Percentiles rank a stretch among this genome's conserved stretches.
phyloP scores from a whole-genome alignment of 2,797 vertebrate species.

The Chaunax sp. region DNA sequence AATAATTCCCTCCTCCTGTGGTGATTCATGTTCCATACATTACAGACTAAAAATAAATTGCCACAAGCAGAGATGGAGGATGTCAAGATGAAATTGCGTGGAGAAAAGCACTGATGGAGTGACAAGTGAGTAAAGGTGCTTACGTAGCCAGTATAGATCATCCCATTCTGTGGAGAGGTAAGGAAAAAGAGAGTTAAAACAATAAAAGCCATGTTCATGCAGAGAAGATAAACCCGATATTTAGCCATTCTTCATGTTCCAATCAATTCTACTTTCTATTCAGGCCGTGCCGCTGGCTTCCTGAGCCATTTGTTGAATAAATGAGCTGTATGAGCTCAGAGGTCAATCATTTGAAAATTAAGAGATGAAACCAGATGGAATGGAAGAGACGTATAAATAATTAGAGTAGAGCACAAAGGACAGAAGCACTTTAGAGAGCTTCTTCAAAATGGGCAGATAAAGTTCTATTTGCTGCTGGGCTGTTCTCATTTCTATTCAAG shows the following conservation, averaged over 20 bases:
- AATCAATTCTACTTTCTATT: constrained; percentile 58
- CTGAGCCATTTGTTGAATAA: constrained; percentile 59
- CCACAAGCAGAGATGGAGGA: neutral
- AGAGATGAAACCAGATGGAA: constrained; percentile 70
- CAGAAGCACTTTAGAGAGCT: constrained; percentile 26
- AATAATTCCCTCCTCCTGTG: neutral
- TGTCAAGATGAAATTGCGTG: constrained; percentile 3
- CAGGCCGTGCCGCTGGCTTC: constrained; percentile 44
- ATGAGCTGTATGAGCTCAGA: constrained; percentile 57
- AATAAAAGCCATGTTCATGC: constrained; percentile 16
- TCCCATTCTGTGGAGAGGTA: constrained; percentile 84
- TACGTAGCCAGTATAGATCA: constrained; percentile 91
- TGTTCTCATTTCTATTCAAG: too few species aligned
- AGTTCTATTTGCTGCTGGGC: constrained; percentile 14
- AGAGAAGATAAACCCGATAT: constrained; percentile 36
- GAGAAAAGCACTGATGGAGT: neutral
- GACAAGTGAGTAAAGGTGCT: constrained; percentile 69
- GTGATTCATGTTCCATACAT: constrained; percentile 13
- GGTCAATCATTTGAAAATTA: constrained; percentile 67
- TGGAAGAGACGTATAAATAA: constrained; percentile 63
- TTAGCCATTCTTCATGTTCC: constrained; percentile 29
- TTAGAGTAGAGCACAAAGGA: constrained; percentile 56
- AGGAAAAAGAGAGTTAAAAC: constrained; percentile 33
- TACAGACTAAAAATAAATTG: constrained; percentile 12
- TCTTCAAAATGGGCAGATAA: constrained; percentile 27